Evolutionary conservation across 2,113 vertebrate species (phyloP), one percentile per base, ranked within the genome.

Genomic region (Antigone vipio): DNA sequence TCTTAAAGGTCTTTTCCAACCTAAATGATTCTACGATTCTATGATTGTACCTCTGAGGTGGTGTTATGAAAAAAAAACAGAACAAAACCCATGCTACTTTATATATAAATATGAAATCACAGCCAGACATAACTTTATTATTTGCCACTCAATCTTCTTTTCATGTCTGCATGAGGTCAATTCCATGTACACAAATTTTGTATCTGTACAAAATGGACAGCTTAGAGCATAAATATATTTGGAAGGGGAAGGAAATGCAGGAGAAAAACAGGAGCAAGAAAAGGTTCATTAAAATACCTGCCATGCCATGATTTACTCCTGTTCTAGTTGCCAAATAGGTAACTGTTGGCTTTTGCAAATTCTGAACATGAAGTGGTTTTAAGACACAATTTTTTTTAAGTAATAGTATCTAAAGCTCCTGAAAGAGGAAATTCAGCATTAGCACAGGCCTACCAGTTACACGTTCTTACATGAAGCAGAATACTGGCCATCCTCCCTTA

Each of bases 21-120:
- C 52, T 53, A 53, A 53, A 53, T 53, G 52, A 26, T 53, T 53
- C 52, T 53, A 26, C 27, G 52, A 53, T 53, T 53, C 52, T 53
- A 26, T 53, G 52, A 27, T 53, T 53, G 8, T 67, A 68, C 52
- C 55, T 75, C 40, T 58, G 73, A 94, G 68, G 40, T n/a, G 5
- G 1, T 64, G 30, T 35, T 90, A 49, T 49, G 58, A 35, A 83
- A 92, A 76, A 78, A 76, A 78, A 63, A 2, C 17, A 64, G 55
- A 91, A 66, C 22, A 89, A 74, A 52, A 40, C 1, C 14, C 12
- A 38, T 59, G 12, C 22, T 50, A 32, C 22, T 88, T 93, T 80
- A 40, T 81, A 50, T 76, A 32, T 62, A 62, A 78, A 32, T 52
- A 74, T 49, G 44, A 92, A 93, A 95, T 75, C 42, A 77, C 32